These are phyloP conservation scores for Lamprotornis superbus DNA, from an alignment of 2,113 vertebrate species.

Conservation along the genomic window DNA sequence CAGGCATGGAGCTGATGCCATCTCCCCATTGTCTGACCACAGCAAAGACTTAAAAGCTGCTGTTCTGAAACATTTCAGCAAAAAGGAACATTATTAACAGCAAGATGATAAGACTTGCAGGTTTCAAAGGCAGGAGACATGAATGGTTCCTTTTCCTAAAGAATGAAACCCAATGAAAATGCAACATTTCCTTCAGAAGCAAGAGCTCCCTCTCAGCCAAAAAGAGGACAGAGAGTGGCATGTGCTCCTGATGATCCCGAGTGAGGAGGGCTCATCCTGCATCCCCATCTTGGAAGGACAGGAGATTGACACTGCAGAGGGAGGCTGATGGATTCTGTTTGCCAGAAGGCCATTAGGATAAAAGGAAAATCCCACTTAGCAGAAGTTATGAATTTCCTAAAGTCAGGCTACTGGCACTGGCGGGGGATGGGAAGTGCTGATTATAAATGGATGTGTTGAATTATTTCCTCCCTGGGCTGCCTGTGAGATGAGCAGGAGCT, in stretches of 20 bases:
- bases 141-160: constrained; percentile 24
- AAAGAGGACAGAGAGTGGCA: background rate
- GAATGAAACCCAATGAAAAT: background rate
- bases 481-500: background rate
- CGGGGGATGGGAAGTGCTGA: background rate
- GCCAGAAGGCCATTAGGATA: background rate
- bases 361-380: background rate
- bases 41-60: constrained; percentile 15
- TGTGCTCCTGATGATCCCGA: background rate
- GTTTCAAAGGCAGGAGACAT: constrained; percentile 15
- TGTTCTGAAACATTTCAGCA: background rate
- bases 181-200: background rate
- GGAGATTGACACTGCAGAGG: rapidly evolving
- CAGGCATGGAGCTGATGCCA: background rate
- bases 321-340: background rate
- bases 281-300: rapidly evolving
- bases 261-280: background rate
- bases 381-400: background rate
- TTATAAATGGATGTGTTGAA: background rate
- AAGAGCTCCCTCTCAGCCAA: background rate
- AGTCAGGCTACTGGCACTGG: background rate
- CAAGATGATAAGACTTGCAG: background rate
- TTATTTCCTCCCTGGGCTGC: background rate
- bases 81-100: background rate
- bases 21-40: background rate